A percentile compares a stretch with the other conserved stretches of the same genome.
phyloP scores from a whole-genome alignment of 2,888 invertebrate species.

The Cyclophora punctaria region DNA sequence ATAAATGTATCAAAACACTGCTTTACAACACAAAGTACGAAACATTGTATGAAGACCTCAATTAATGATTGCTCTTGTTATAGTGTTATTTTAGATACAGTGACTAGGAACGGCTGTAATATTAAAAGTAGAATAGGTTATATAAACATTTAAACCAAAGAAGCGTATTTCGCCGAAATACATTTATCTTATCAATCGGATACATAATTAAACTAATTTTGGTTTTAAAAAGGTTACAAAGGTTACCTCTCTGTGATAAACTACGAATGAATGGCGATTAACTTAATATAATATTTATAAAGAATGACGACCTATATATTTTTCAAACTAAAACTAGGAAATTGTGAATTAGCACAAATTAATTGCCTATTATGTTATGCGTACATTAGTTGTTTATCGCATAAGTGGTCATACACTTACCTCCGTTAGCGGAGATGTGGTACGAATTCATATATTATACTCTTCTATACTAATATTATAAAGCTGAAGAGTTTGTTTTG shows the following conservation, averaged over 20 bases:
- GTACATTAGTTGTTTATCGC: no score
- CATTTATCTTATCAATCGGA: conserved; percentile 36
- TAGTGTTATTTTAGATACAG: no score
- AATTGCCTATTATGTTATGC: neutral
- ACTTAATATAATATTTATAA: conserved; percentile 20
- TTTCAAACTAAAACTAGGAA: neutral
- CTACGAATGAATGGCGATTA: conserved; percentile 36
- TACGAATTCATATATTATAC: no score
- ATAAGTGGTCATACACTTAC: no score
- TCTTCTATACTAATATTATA: no score
- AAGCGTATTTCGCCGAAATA: conserved; percentile 12
- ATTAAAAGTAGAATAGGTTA: neutral
- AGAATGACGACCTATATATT: conserved; percentile 20
- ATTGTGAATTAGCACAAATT: neutral
- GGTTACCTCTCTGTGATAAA: conserved; percentile 42
- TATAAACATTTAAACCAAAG: conserved; percentile 11
- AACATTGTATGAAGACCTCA: no score
- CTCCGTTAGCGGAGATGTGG: no score
- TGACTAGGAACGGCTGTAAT: conserved; percentile 5
- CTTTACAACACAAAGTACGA: no score
- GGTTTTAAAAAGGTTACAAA: conserved; percentile 45
- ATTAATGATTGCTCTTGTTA: no score
- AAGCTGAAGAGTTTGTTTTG: no score
- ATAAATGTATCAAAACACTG: no score
- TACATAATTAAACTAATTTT: conserved; percentile 46